Base-by-base conservation (phyloP, 2,113 vertebrate genomes). In the Eretmochelys imbricata region DNA sequence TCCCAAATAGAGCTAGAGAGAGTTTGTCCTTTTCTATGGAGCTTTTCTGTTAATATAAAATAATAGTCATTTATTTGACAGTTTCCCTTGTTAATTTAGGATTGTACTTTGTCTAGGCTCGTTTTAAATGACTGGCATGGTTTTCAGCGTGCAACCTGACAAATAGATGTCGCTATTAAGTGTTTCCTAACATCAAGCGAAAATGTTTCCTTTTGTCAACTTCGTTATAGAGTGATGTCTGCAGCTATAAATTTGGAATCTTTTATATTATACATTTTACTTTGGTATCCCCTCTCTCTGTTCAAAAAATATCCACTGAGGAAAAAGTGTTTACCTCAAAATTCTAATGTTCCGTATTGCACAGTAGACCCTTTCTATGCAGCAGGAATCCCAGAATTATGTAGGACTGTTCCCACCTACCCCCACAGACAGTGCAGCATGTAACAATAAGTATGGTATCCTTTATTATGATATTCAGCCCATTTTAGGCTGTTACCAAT, bases 101-200 rank as follows among this genome's bases (percentile, higher is more conserved):
- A 20, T 42, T 54, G 1, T 78, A 13, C n/a, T 65, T 95, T 48
- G 10, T 48, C 24, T 72, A 78, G 13, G 42, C 75, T 78, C 1
- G 3, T 27, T 78, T 78, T 78, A 48, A 76, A 76, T 46, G 24
- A 46, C 38, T 76, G 42, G 42, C n/a, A 20, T 72, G 65, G 65
- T 72, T 72, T 72, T 72, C 65, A 72, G 35, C 65, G 20, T n/a
- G 35, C 42, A 13, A 88, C 76, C 27, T n/a, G 72, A 22, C 38
- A 20, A 27, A 0, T 89, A 25, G n/a, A 1, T 29, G 22, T 31
- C 75, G 42, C 13, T 84, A 0, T 24, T 62, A 0, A 55, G 9
- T 25, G 27, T 75, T 57, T 59, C 10, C 11, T 48, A 79, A 46
- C 79, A 84, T 65, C 20, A 90, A 65, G 38, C 19, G 6, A 78